Evolutionary conservation across 2,113 vertebrate species (phyloP).

Genomic region (Urocolius indicus): DNA sequence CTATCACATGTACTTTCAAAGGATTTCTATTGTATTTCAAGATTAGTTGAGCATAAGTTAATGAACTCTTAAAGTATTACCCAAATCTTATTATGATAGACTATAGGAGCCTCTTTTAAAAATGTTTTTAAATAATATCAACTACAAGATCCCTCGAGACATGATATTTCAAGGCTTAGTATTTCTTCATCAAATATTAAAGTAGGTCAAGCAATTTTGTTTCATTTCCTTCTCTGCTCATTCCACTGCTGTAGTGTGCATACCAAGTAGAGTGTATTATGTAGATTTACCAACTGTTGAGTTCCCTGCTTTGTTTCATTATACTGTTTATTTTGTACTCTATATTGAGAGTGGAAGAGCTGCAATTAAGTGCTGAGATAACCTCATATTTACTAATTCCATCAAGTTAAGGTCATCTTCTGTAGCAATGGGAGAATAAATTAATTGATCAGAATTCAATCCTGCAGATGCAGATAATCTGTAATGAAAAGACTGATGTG

Average conservation of each 20-base stretch:
- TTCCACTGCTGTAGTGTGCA: not conserved
- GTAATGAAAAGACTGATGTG: not conserved
- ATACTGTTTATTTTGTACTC: conserved; percentile 7
- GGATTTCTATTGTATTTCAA: conserved; percentile 69
- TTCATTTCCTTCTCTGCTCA: conserved; percentile 12
- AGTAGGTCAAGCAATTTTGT: conserved; percentile 52
- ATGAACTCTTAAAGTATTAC: conserved; percentile 68
- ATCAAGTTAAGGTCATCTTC: conserved; percentile 12
- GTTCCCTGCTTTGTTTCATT: conserved; percentile 16
- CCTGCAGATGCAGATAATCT: not conserved
- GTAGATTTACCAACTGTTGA: conserved; percentile 23
- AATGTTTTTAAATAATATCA: conserved; percentile 56
- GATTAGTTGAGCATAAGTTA: conserved; percentile 67
- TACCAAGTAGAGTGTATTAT: not conserved
- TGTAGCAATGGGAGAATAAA: not conserved
- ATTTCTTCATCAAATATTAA: conserved; percentile 70
- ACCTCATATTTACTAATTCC: conserved; percentile 10
- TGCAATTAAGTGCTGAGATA: not conserved
- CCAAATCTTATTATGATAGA: conserved; percentile 64
- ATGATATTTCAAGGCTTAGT: conserved; percentile 15
- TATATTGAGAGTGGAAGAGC: not conserved
- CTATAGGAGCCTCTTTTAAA: conserved; percentile 15
- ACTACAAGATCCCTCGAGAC: conserved; percentile 25
- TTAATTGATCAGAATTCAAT: not conserved
- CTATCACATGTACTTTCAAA: conserved; percentile 53